Conservation (phyloP, 2,888 invertebrate genomes). For the Boloria selene region DNA sequence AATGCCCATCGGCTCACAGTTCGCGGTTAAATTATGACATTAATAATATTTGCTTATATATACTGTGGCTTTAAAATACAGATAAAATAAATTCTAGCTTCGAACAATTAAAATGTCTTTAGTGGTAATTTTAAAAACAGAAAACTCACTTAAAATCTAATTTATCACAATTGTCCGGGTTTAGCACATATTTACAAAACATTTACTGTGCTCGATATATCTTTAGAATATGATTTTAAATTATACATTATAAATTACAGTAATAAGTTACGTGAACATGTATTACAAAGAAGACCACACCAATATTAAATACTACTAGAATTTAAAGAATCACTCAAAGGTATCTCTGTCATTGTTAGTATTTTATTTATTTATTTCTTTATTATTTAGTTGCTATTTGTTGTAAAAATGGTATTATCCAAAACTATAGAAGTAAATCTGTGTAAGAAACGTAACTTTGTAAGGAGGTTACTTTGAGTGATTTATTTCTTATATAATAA, state of each 20-base stretch:
- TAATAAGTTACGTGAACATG: conserved; percentile 74
- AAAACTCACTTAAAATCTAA: conserved; percentile 67
- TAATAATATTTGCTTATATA: conserved; percentile 45
- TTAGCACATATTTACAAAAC: conserved; percentile 76
- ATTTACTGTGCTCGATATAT: conserved; percentile 69
- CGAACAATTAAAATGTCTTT: conserved; percentile 29
- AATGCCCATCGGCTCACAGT: conserved; percentile 71
- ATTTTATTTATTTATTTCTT: conserved; percentile 23
- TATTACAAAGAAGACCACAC: conserved; percentile 78
- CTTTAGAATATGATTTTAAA: conserved; percentile 70
- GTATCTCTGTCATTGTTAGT: conserved; percentile 33
- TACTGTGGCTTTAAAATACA: conserved; percentile 31
- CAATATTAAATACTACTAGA: conserved; percentile 76
- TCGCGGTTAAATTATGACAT: conserved; percentile 48
- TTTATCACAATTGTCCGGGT: conserved; percentile 80
- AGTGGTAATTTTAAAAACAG: conserved; percentile 38
- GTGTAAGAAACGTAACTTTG: conserved; percentile 33
- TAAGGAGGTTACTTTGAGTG: conserved; percentile 58
- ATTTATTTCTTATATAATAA: conserved; percentile 71
- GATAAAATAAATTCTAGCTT: conserved; percentile 30
- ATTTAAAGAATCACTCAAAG: conserved; percentile 76
- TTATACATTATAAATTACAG: conserved; percentile 59
- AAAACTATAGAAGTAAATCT: conserved; percentile 36
- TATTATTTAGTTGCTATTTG: conserved; percentile 27
- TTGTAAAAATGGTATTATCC: conserved; percentile 37